phyloP scores from a whole-genome alignment of 2,797 vertebrate species.

The Amblyopsis hoosieri region DNA sequence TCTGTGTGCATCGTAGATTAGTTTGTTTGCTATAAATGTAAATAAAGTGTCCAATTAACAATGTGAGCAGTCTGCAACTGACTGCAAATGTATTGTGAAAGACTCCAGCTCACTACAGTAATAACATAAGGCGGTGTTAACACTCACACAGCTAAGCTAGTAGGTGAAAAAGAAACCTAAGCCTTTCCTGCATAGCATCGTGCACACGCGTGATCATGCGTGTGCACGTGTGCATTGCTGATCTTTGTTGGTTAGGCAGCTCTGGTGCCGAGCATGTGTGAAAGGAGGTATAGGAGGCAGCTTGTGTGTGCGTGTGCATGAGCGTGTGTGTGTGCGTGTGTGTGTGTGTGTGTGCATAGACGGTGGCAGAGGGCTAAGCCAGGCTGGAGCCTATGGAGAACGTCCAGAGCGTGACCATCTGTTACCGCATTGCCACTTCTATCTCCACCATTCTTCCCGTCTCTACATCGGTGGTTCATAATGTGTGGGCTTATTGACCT shows the following conservation, averaged over 20 bases:
- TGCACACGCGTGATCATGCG: neutral
- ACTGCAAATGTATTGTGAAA: no score
- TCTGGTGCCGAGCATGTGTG: neutral
- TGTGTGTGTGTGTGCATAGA: conserved; percentile 9
- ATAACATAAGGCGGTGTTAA: no score
- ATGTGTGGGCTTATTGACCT: conserved; percentile 4
- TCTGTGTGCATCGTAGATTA: neutral
- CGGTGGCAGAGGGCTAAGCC: conserved; percentile 2
- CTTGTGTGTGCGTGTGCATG: conserved; percentile 4
- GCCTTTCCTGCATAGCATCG: neutral
- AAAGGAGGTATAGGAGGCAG: conserved; percentile 10
- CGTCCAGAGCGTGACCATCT: conserved; percentile 66
- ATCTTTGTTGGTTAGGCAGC: conserved; percentile 10
- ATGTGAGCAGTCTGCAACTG: no score
- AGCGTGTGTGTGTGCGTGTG: conserved; percentile 22
- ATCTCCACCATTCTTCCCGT: conserved; percentile 25
- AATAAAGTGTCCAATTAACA: no score
- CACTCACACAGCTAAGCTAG: no score
- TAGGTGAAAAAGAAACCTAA: no score
- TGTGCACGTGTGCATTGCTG: neutral
- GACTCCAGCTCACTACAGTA: no score
- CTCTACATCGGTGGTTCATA: conserved; percentile 31
- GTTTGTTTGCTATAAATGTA: no score
- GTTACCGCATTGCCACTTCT: conserved; percentile 50
- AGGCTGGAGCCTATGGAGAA: conserved; percentile 34